These are phyloP conservation scores for Hycleus phaleratus DNA, from an alignment of 1,140 invertebrate genomes.

Conservation along the genomic window DNA sequence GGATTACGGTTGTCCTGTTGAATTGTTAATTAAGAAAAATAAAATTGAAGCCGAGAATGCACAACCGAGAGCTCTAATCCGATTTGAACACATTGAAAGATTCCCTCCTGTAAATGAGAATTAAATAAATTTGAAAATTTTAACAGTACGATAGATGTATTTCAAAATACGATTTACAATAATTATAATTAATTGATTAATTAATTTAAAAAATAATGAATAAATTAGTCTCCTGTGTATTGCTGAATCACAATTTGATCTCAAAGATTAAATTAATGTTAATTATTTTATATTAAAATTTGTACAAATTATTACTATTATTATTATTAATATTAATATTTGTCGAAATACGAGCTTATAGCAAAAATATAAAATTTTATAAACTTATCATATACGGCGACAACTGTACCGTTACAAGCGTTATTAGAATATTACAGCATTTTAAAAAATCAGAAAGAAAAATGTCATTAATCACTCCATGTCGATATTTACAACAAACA, in stretches of 20 bases:
- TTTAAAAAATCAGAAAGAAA: no score
- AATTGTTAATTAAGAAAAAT: conserved; percentile 32
- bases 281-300: neutral
- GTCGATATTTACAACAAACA: no score
- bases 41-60: conserved; percentile 6
- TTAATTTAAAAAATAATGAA: neutral
- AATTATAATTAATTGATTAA: neutral
- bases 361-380: conserved; percentile 12
- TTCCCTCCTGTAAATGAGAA: neutral
- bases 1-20: conserved; percentile 27
- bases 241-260: conserved; percentile 3
- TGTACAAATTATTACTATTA: neutral
- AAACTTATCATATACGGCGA: conserved; percentile 7
- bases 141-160: neutral
- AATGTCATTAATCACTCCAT: no score
- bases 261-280: neutral
- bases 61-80: conserved; percentile 1
- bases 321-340: conserved; percentile 1
- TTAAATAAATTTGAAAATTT: neutral
- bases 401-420: conserved; percentile 7
- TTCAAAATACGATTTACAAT: no score
- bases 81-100: conserved; percentile 4
- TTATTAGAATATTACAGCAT: neutral
- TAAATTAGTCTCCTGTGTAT: neutral
- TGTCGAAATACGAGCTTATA: conserved; percentile 6